phyloP scores from a whole-genome alignment of 2,797 vertebrate species.

The Mormyrus hasselquistii region DNA sequence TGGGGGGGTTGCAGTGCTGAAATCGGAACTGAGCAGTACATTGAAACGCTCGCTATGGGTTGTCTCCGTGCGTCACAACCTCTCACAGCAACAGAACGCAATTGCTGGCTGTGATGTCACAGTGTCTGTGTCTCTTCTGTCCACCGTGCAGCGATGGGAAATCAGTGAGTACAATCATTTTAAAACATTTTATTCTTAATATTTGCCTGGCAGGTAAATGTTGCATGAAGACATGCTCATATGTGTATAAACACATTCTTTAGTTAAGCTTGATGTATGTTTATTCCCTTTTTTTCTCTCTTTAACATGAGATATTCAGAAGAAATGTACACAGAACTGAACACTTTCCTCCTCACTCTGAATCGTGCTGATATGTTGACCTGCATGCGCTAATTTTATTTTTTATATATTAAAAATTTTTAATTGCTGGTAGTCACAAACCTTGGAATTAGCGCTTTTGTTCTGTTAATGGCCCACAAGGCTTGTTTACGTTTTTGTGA shows the following conservation, averaged over 20 bases:
- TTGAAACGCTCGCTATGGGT: neutral
- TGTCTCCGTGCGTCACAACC: neutral
- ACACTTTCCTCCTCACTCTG: constrained; percentile 15
- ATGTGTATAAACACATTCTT: constrained; percentile 26
- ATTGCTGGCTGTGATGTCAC: constrained; percentile 33
- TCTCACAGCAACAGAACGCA: neutral
- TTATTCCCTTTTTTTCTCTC: constrained; percentile 32
- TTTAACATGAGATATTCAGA: constrained; percentile 31
- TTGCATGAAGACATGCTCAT: constrained; percentile 55
- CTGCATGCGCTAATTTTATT: constrained; percentile 33
- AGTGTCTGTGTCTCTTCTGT: constrained; percentile 60
- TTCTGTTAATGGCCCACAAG: neutral
- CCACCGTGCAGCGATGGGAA: constrained; percentile 73
- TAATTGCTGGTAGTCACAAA: constrained; percentile 18
- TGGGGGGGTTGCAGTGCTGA: neutral
- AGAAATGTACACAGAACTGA: constrained; percentile 12
- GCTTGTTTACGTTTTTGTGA: constrained; percentile 8
- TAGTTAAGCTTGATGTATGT: constrained; percentile 25
- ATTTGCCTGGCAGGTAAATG: constrained; percentile 49
- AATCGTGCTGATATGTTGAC: constrained; percentile 18
- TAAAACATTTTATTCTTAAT: constrained; percentile 43
- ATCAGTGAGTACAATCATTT: constrained; percentile 67
- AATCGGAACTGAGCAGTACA: neutral
- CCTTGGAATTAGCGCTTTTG: constrained; percentile 6
- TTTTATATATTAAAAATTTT: constrained; percentile 23